Conservation (phyloP, 2,888 invertebrate species). For the Stomorhina lunata region DNA sequence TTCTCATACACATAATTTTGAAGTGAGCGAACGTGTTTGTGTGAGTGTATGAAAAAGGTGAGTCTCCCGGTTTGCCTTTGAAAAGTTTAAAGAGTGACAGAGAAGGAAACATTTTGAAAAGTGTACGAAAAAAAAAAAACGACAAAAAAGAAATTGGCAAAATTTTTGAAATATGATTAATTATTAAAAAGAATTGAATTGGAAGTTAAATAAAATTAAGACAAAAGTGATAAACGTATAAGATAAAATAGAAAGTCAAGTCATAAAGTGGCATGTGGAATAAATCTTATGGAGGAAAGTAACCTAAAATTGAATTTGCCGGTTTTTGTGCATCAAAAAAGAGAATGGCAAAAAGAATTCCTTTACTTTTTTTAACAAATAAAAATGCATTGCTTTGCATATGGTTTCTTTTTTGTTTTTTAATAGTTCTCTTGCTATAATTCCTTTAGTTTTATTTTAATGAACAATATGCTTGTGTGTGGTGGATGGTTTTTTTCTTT, state of each 20-base stretch:
- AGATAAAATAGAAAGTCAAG: background rate
- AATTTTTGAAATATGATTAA: conserved; percentile 37
- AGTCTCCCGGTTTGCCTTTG: conserved; percentile 57
- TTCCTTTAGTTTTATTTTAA: conserved; percentile 42
- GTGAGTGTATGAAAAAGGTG: conserved; percentile 57
- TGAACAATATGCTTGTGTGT: background rate
- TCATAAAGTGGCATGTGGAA: background rate
- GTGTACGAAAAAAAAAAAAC: conserved; percentile 26
- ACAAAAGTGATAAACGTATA: conserved; percentile 17
- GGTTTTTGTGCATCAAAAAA: background rate
- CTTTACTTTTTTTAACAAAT: conserved; percentile 28
- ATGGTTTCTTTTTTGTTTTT: conserved; percentile 47
- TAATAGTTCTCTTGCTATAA: conserved; percentile 21
- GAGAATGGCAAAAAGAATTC: conserved; percentile 31
- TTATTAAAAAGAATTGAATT: conserved; percentile 38
- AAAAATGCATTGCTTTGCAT: conserved; percentile 43
- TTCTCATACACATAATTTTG: conserved; percentile 36
- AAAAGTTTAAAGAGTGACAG: conserved; percentile 43
- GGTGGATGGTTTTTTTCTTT: conserved; percentile 30
- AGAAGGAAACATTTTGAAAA: conserved; percentile 41
- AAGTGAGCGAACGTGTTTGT: conserved; percentile 27
- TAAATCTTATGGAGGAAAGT: background rate
- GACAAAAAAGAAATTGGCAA: conserved; percentile 47
- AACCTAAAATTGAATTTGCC: conserved; percentile 36
- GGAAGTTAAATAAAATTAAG: conserved; percentile 4